Base-by-base conservation (phyloP, 2,888 invertebrate genomes). In the Tridacna gigas region DNA sequence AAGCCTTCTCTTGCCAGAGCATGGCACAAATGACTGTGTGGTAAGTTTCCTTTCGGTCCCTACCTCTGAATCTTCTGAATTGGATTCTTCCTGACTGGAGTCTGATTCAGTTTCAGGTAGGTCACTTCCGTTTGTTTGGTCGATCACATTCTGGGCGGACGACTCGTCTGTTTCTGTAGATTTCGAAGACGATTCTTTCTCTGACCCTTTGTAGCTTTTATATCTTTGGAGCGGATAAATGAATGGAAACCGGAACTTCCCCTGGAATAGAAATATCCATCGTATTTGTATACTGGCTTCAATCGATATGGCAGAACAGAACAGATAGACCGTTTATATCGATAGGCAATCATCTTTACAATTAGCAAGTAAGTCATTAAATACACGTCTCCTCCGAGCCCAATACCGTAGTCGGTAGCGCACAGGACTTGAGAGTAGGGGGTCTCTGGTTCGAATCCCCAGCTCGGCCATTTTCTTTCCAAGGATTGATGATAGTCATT, bases 1-100 rank as follows among this genome's bases (percentile, higher is more conserved):
- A n/a, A n/a, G n/a, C n/a, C n/a, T n/a, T n/a, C n/a, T n/a, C n/a
- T n/a, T n/a, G n/a, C n/a, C n/a, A n/a, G n/a, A n/a, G n/a, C n/a
- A n/a, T n/a, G n/a, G n/a, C n/a, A n/a, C n/a, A 37, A 37, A 37
- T 37, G 37, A 37, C 7, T 37, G 37, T 37, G 37, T 4, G 37
- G 37, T 37, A 37, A 37, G 37, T 37, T 37, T 37, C 37, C 37
- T 37, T 37, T 37, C 2, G 7, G 37, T 37, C 7, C 71, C 51
- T 9, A 71, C 71, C 71, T 71, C 71, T 22, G 71, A 71, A 51
- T 25, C 51, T 11, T 71, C 51, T 48, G 71, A 71, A 26, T 51
- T 71, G n/a, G 47, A 45, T n/a, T 69, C 71, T 25, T 67, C 67
- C 15, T 63, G 1, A 45, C 45, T 67, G 37, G 37, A 45, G 13